These are phyloP conservation scores for Drepanosiphum platanoidis DNA, from an alignment of 2,888 invertebrate genomes.

Conservation along the genomic window DNA sequence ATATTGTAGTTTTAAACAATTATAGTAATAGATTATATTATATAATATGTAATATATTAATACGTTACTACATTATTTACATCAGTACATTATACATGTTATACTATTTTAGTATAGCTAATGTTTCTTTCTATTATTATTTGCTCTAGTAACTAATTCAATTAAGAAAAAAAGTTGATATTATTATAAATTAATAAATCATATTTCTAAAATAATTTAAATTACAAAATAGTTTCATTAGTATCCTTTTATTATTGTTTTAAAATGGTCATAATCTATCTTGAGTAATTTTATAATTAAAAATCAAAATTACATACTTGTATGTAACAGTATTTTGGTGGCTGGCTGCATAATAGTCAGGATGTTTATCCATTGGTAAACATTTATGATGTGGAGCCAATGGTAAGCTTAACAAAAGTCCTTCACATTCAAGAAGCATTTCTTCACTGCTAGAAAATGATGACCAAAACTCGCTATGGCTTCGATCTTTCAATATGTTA, in stretches of 20 bases:
- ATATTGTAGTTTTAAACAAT: too few relatives aligned
- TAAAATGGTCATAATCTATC: neutral
- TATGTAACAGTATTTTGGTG: slow-evolving; percentile 75
- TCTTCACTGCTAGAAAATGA: slow-evolving; percentile 85
- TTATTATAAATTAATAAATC: neutral
- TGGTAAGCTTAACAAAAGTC: slow-evolving; percentile 78
- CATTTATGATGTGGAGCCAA: slow-evolving; percentile 75
- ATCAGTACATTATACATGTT: too few relatives aligned
- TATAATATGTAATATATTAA: too few relatives aligned
- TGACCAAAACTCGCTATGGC: slow-evolving; percentile 83
- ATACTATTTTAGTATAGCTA: too few relatives aligned
- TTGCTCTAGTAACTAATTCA: too few relatives aligned
- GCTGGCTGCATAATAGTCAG: slow-evolving; percentile 57
- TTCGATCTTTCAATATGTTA: slow-evolving; percentile 72
- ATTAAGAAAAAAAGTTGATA: too few relatives aligned
- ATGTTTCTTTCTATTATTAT: too few relatives aligned
- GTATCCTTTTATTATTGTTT: neutral
- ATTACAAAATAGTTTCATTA: neutral
- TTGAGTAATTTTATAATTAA: neutral
- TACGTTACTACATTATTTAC: too few relatives aligned
- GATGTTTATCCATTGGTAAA: slow-evolving; percentile 60
- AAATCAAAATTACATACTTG: slow-evolving; percentile 72
- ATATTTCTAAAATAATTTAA: neutral
- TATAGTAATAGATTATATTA: too few relatives aligned
- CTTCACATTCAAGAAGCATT: slow-evolving; percentile 78